Base-by-base conservation (phyloP, 2,888 invertebrate species). In the Caenorhabditis auriculariae region DNA sequence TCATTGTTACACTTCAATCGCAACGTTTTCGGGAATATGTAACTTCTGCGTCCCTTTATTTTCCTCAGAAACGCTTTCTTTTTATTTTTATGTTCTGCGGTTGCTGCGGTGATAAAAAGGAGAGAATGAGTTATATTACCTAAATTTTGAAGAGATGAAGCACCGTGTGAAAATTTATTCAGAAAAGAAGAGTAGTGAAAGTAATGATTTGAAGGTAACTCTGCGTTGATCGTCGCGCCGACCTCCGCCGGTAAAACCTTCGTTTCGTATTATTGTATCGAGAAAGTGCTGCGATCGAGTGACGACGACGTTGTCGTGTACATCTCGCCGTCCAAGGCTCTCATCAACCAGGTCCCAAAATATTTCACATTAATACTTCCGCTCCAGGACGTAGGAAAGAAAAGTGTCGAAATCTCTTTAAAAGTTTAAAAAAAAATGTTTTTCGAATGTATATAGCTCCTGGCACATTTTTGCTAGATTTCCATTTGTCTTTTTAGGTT, bases 221-320 rank as follows among this genome's bases (percentile, higher is more conserved):
- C 82, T 7, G 82, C 82, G 9, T 62, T 83, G 21, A 82, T 83
- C 54, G 77, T 82, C 21, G 82, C 83, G 2, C 83, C 83, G 1
- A 83, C 83, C 0, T 83, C 83, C 12, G 82, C 82, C 48, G 83
- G 83, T 60, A 83, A 83, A 66, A 83, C 83, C 5, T 82, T 82
- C 74, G 81, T 82, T 41, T 82, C 82, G 2, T 83, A 83, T 67
- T 82, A 83, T 56, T 82, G 82, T 63, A 83, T 83, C 72, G 81
- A 82, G 66, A 80, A 81, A 62, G 78, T 83, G 12, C 71, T 83
- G 32, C 74, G 78, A 38, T 71, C 76, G 39, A 75, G 76, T 57
- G 75, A 81, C 46, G 80, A 81, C 26, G 82, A 82, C 52, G 70
- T 82, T 23, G 82, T 82, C 45, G 82, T 82, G 12, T 83, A 82